phyloP scores from a whole-genome alignment of 2,888 invertebrate genomes.

The Idaea straminata region DNA sequence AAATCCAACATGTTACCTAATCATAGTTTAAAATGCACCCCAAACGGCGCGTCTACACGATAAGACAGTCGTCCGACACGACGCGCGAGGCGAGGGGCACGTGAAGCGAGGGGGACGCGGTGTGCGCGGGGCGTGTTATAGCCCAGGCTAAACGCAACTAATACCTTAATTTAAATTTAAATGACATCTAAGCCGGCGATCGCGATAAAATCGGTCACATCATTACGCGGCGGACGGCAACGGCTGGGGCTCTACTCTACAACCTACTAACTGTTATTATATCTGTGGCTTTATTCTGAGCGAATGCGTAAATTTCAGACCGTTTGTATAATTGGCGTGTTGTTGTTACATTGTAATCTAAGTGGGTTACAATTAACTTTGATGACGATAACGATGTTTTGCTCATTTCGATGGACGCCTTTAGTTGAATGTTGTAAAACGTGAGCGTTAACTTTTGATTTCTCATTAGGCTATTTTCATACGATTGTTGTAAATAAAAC shows the following conservation, averaged over 20 bases:
- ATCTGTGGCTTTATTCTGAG: not conserved
- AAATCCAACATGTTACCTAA: constrained; percentile 12
- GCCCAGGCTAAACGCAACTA: constrained; percentile 31
- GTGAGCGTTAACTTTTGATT: too few species aligned
- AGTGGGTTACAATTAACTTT: not conserved
- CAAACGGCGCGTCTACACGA: constrained; percentile 39
- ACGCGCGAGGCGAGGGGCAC: not conserved
- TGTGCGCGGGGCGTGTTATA: constrained; percentile 44
- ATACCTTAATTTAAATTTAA: constrained; percentile 79
- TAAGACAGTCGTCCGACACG: constrained; percentile 36
- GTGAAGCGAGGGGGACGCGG: constrained; percentile 11
- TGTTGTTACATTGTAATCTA: constrained; percentile 5
- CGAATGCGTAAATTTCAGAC: not conserved
- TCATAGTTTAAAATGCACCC: constrained; percentile 52
- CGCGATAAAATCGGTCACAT: constrained; percentile 54
- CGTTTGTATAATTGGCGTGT: constrained; percentile 6
- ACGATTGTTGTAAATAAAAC: too few species aligned
- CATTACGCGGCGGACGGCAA: constrained; percentile 34
- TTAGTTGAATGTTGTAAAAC: not conserved
- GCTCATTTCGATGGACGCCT: not conserved
- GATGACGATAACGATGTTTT: constrained; percentile 3
- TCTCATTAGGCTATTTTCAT: too few species aligned
- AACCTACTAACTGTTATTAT: not conserved
- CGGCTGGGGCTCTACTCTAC: not conserved
- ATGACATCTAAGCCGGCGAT: constrained; percentile 63